Evolutionary conservation across 2,888 invertebrate genomes (phyloP).

Genomic region (Mellilla xanthometata): DNA sequence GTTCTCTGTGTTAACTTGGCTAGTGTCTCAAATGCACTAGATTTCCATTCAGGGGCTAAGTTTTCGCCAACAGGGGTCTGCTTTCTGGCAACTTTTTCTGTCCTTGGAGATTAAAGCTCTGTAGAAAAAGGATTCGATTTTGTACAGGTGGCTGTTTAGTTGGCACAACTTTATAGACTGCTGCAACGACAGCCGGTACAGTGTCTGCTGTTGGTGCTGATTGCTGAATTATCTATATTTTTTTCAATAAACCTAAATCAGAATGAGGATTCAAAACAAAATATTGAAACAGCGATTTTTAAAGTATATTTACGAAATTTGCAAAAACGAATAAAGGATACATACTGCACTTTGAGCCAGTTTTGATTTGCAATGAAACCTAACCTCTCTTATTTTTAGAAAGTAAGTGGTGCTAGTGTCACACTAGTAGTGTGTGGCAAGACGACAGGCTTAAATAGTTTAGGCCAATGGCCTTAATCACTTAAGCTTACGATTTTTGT

Average conservation of each 20-base stretch:
- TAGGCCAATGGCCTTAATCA: too few relatives aligned
- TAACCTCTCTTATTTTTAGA: too few relatives aligned
- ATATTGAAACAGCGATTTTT: too few relatives aligned
- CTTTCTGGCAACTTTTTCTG: conserved; percentile 70
- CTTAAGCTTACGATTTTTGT: too few relatives aligned
- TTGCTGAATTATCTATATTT: conserved; percentile 16
- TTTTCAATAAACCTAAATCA: conserved; percentile 22
- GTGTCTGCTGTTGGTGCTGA: conserved; percentile 43
- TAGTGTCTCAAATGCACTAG: conserved; percentile 71
- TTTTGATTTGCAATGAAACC: too few relatives aligned
- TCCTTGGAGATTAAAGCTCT: conserved; percentile 67
- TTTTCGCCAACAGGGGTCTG: conserved; percentile 35
- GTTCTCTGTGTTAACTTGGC: conserved; percentile 72
- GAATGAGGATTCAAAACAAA: conserved; percentile 48
- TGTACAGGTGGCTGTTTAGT: conserved; percentile 42
- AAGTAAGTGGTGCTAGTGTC: too few relatives aligned
- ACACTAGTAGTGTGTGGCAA: too few relatives aligned
- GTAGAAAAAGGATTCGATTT: conserved; percentile 57
- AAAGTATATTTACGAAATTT: too few relatives aligned
- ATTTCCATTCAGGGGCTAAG: conserved; percentile 45
- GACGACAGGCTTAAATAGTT: too few relatives aligned
- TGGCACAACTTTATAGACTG: conserved; percentile 43
- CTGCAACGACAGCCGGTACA: conserved; percentile 38
- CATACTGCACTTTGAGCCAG: too few relatives aligned
- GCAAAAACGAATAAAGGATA: too few relatives aligned